phyloP scores from a whole-genome alignment of 2,888 invertebrate species.

The Epicampocera succincta region DNA sequence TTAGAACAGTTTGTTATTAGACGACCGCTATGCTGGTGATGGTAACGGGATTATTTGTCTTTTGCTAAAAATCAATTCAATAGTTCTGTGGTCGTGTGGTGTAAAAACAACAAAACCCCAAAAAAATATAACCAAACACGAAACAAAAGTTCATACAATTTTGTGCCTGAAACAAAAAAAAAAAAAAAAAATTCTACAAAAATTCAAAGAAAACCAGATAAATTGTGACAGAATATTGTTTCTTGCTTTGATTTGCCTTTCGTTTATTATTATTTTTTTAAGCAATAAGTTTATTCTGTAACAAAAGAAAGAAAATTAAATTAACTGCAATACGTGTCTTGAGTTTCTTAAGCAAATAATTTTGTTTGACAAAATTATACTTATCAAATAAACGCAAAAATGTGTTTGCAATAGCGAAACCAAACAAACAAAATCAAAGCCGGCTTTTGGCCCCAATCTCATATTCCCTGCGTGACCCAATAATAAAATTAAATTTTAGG shows the following conservation, averaged over 20 bases:
- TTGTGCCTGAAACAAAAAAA: conserved; percentile 33
- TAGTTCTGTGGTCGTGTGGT: conserved; percentile 58
- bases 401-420: neutral
- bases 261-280: conserved; percentile 17
- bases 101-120: conserved; percentile 37
- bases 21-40: conserved; percentile 60
- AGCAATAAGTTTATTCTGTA: conserved; percentile 27
- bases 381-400: conserved; percentile 1
- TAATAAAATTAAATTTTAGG: too few relatives aligned
- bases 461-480: conserved; percentile 1
- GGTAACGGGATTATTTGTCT: conserved; percentile 58
- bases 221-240: conserved; percentile 45
- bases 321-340: neutral
- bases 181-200: too few relatives aligned
- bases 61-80: conserved; percentile 60
- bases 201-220: conserved; percentile 26
- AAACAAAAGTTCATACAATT: conserved; percentile 33
- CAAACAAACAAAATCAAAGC: conserved; percentile 7
- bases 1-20: conserved; percentile 68
- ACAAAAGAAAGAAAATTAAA: conserved; percentile 29
- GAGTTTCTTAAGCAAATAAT: conserved; percentile 33
- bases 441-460: conserved; percentile 18
- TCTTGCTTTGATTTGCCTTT: conserved; percentile 2
- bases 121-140: neutral
- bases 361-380: conserved; percentile 24